Conservation (phyloP, 2,888 invertebrate species). For the Amorpha juglandis region DNA sequence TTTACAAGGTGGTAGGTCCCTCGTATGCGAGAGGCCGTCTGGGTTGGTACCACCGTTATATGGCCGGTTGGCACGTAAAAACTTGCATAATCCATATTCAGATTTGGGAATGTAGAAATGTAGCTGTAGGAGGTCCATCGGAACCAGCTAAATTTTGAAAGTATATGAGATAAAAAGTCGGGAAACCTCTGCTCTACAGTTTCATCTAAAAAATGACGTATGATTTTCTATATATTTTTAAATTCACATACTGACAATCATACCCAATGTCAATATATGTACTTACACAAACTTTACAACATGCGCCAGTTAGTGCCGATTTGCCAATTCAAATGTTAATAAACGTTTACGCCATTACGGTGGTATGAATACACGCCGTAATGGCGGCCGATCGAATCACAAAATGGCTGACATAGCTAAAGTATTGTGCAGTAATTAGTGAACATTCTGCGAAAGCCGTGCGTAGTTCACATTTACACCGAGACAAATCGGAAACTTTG, state of each 20-base stretch:
- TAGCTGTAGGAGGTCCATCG: too few species aligned
- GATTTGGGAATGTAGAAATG: too few species aligned
- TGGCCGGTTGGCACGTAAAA: too few species aligned
- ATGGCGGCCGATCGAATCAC: slow-evolving; percentile 14
- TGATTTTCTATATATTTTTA: not conserved
- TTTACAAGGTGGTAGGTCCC: too few species aligned
- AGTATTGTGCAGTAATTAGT: slow-evolving; percentile 10
- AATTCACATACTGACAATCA: not conserved
- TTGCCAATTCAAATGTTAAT: slow-evolving; percentile 15
- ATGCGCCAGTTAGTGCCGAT: slow-evolving; percentile 14
- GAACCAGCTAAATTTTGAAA: too few species aligned
- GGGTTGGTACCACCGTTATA: too few species aligned
- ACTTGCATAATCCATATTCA: too few species aligned
- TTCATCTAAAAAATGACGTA: too few species aligned
- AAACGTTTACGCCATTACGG: slow-evolving; percentile 20
- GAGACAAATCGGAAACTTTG: slow-evolving; percentile 29
- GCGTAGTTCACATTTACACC: slow-evolving; percentile 23
- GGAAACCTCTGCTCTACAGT: too few species aligned
- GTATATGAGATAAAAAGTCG: too few species aligned
- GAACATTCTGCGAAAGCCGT: slow-evolving; percentile 20
- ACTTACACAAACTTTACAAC: not conserved
- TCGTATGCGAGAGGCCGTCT: too few species aligned
- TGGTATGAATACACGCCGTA: slow-evolving; percentile 4
- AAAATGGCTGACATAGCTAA: slow-evolving; percentile 15
- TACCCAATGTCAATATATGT: not conserved